Base-by-base conservation (phyloP, 2,113 vertebrate species). In the Fregata magnificens region DNA sequence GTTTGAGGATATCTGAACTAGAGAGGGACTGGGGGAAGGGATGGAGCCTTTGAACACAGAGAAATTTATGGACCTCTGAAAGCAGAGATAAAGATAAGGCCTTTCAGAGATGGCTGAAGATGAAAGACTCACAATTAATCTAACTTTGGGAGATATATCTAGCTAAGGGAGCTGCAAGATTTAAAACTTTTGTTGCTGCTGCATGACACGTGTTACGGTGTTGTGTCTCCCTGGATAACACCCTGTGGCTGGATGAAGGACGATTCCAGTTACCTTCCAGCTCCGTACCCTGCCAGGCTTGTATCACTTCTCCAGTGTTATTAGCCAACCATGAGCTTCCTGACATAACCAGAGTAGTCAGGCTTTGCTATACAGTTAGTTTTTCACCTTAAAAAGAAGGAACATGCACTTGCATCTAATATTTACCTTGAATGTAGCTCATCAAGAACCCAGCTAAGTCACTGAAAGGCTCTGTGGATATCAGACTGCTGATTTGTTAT, bases 121-220 rank as follows among this genome's bases (percentile, higher is more conserved):
- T 97, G 97, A 98, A 97, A 96, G 92, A 95, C 88, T 81, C 50
- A 86, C 29, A 70, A 96, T 95, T 94, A 97, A 96, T 97, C 95
- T 92, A 72, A 92, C 96, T 96, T 96, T 95, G 83, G 82, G 78
- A 89, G 92, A 95, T 96, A 78, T 80, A 95, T 92, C 90, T 96
- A 96, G 94, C 92, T 92, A 97, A 92, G 76, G 59, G 82, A 87
- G 77, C 62, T 49, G 87, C 62, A 90, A 89, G 95, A 96, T 97
- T 97, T 98, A 93, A 97, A 96, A 91, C 82, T 94, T 84, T 66
- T 89, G 45, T 94, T 94, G 61, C 56, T 92, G 76, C 83, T 84
- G 76, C 87, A n/a, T 94, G 95, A 95, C 77, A 84, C 24, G 28
- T 84, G 74, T 70, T 92, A 58, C 0, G 11, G 38, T 10, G 7